These are phyloP conservation scores for Garra rufa DNA, from an alignment of 2,113 vertebrate species.

Conservation along the genomic window DNA sequence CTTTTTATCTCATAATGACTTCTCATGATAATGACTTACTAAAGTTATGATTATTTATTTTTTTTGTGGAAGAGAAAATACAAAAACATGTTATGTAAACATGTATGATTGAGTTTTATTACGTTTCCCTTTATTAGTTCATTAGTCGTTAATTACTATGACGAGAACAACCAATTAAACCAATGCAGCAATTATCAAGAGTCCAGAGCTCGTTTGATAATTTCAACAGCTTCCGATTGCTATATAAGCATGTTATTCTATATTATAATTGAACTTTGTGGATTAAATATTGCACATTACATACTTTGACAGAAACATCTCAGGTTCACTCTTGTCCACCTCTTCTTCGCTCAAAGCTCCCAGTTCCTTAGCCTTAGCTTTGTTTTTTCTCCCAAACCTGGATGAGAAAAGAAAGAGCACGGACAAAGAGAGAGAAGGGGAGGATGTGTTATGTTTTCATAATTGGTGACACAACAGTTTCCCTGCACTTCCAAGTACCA, in stretches of 20 bases:
- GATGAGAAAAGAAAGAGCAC: slow-evolving; percentile 22
- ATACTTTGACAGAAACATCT: slow-evolving; percentile 55
- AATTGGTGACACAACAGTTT: not conserved
- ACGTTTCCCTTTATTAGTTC: too few relatives aligned
- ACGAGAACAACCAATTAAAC: not conserved
- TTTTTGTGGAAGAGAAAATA: not conserved
- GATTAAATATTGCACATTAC: not conserved
- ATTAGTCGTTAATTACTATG: too few relatives aligned
- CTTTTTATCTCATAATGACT: too few relatives aligned
- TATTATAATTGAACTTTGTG: not conserved
- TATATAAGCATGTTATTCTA: not conserved
- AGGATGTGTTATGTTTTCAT: not conserved
- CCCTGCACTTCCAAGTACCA: slow-evolving; percentile 5
- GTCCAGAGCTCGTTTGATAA: not conserved
- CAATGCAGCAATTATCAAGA: not conserved
- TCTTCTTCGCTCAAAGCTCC: slow-evolving; percentile 84
- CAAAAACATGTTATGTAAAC: not conserved
- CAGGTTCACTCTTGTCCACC: slow-evolving; percentile 78
- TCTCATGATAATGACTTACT: too few relatives aligned
- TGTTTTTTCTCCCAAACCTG: slow-evolving; percentile 95
- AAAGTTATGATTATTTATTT: too few relatives aligned
- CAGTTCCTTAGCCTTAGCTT: slow-evolving; percentile 77
- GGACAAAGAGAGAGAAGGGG: not conserved
- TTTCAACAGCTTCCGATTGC: not conserved
- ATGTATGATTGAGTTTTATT: not conserved